These are phyloP conservation scores for Achlya flavicornis DNA, from an alignment of 2,888 invertebrate genomes.

Conservation along the genomic window DNA sequence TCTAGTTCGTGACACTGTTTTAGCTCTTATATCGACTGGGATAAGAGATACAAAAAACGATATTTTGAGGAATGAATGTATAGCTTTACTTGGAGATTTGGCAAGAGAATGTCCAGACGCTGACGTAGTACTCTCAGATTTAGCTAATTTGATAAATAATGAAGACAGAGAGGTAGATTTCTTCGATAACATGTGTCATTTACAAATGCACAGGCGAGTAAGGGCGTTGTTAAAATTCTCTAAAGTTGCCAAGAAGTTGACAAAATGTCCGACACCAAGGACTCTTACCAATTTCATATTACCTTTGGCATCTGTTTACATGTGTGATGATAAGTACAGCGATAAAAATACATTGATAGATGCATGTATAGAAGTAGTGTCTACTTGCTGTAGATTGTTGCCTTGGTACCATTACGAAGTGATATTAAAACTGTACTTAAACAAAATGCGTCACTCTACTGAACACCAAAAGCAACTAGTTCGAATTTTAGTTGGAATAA, in stretches of 20 bases:
- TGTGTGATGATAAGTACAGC: constrained; percentile 90
- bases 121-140: constrained; percentile 88
- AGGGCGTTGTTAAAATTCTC: constrained; percentile 92
- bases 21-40: constrained; percentile 88
- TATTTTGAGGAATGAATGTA: constrained; percentile 89
- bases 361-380: constrained; percentile 92
- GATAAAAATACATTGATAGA: constrained; percentile 92
- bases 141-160: constrained; percentile 87
- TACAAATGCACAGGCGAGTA: constrained; percentile 93
- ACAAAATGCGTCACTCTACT: constrained; percentile 87
- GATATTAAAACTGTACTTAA: constrained; percentile 91
- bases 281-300: constrained; percentile 93
- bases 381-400: constrained; percentile 89
- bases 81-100: constrained; percentile 90
- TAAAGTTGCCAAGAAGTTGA: constrained; percentile 85
- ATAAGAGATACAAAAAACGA: constrained; percentile 88
- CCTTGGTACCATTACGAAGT: constrained; percentile 96
- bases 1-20: constrained; percentile 88
- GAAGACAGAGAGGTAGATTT: constrained; percentile 94
- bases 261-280: constrained; percentile 85
- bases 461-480: constrained; percentile 94
- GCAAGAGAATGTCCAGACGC: constrained; percentile 88
- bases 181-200: constrained; percentile 95
- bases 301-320: constrained; percentile 91
- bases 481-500: constrained; percentile 88